Evolutionary conservation across 2,113 vertebrate genomes (phyloP).

Genomic region (sheep (Ovis aries)): DNA sequence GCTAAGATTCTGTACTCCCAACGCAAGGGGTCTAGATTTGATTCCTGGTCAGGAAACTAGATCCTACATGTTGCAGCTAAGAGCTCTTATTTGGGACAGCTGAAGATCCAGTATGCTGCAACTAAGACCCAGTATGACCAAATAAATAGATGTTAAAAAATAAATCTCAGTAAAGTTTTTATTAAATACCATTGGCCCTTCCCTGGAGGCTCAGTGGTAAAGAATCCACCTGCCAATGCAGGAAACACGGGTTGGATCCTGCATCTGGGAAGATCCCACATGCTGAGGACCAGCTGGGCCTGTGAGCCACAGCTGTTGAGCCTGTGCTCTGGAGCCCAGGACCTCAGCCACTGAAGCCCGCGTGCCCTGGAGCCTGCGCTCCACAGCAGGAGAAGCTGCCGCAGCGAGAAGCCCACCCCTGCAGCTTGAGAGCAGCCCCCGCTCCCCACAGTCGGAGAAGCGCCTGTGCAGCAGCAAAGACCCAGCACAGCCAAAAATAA

Average conservation of each 20-base stretch:
- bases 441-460: fast-evolving
- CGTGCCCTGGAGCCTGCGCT: fast-evolving
- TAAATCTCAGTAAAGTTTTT: not conserved
- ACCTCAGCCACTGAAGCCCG: not conserved
- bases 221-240: not conserved
- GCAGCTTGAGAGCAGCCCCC: fast-evolving
- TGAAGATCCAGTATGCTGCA: not conserved
- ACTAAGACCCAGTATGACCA: not conserved
- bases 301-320: not conserved
- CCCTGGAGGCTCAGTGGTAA: not conserved
- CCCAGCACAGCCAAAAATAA: not conserved
- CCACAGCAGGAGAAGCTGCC: fast-evolving
- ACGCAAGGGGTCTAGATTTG: not conserved
- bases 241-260: not conserved
- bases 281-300: not conserved
- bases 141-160: not conserved
- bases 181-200: not conserved
- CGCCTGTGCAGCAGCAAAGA: not conserved
- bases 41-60: not conserved
- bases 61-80: not conserved
- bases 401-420: fast-evolving
- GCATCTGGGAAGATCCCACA: not conserved
- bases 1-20: not conserved
- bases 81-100: not conserved
- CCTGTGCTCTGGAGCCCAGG: not conserved